phyloP scores from a whole-genome alignment of 2,113 vertebrate species.

The Tachysurus fulvidraco region DNA sequence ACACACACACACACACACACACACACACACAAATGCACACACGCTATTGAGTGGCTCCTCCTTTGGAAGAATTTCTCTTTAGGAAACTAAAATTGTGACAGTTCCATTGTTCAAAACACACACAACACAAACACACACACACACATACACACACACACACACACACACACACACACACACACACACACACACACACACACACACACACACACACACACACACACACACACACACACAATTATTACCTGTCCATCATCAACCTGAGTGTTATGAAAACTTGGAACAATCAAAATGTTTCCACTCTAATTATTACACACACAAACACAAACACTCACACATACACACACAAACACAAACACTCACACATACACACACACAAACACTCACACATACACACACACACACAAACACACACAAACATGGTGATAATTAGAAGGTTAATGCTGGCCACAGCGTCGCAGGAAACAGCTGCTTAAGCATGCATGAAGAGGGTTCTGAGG shows the following conservation, averaged over 20 bases:
- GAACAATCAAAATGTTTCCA: neutral
- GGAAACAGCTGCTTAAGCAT: conserved; percentile 10
- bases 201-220: neutral
- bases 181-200: neutral
- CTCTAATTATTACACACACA: neutral
- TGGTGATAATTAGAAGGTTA: conserved; percentile 8
- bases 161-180: neutral
- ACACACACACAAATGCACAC: conserved; percentile 32
- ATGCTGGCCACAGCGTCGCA: neutral
- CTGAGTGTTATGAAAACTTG: neutral
- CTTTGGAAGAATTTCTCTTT: neutral
- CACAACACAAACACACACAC: neutral
- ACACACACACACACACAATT: conserved; percentile 3
- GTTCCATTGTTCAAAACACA: neutral
- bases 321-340: neutral
- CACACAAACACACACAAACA: neutral
- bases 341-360: neutral
- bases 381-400: neutral
- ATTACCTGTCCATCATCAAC: neutral
- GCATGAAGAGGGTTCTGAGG: neutral
- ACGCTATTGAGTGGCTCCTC: neutral
- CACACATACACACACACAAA: neutral
- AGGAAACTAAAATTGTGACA: neutral
- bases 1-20: conserved; percentile 15
- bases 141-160: neutral